Evolutionary conservation across 1,140 invertebrate genomes (phyloP).

Genomic region (Neodiprion pinetum): DNA sequence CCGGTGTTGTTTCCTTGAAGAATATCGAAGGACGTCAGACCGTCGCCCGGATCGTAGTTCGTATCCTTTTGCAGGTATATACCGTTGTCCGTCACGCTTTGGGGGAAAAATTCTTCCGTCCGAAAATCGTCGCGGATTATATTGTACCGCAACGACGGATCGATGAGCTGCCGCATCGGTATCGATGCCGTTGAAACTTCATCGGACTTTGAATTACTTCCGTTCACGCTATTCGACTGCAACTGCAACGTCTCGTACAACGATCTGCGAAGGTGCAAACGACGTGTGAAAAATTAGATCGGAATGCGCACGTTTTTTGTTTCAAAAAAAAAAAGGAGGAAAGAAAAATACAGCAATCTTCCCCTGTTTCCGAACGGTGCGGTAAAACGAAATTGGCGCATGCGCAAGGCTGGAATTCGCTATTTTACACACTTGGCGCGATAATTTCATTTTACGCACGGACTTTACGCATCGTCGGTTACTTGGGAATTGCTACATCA

Average conservation of each 20-base stretch:
- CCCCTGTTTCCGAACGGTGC: too few relatives aligned
- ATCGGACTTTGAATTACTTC: conserved; percentile 26
- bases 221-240: conserved; percentile 39
- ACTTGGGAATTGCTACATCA: too few relatives aligned
- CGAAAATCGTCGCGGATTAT: conserved; percentile 28
- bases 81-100: conserved; percentile 45
- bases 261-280: too few relatives aligned
- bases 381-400: conserved; percentile 12
- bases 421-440: background rate
- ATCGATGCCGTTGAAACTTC: conserved; percentile 11
- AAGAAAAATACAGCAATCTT: background rate
- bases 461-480: too few relatives aligned
- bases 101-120: conserved; percentile 51
- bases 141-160: conserved; percentile 3
- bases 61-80: conserved; percentile 34
- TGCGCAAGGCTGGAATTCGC: background rate
- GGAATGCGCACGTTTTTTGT: conserved; percentile 45
- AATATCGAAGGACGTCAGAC: conserved; percentile 18
- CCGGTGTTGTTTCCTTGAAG: conserved; percentile 38
- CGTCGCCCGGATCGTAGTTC: conserved; percentile 43
- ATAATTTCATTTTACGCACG: background rate
- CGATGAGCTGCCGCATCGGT: background rate
- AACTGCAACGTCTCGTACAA: conserved; percentile 36
- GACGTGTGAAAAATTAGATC: too few relatives aligned
- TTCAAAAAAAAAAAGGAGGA: conserved; percentile 17